phyloP scores from a whole-genome alignment of 2,888 invertebrate genomes.

The Drosophila meridionalis region DNA sequence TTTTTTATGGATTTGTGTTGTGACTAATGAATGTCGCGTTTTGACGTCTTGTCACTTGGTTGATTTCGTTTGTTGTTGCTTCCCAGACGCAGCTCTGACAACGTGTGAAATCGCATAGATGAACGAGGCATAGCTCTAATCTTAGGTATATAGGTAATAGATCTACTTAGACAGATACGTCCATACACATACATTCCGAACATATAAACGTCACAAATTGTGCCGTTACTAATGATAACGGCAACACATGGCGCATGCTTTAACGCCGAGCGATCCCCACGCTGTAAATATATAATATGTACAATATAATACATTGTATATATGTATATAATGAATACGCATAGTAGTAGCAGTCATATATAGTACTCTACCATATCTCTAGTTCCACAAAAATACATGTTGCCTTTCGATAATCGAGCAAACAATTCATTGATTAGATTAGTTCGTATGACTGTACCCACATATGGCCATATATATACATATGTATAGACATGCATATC shows the following conservation, averaged over 20 bases:
- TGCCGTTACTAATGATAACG: constrained; percentile 77
- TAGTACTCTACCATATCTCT: background rate
- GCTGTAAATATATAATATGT: background rate
- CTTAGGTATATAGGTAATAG: constrained; percentile 5
- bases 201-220: constrained; percentile 36
- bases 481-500: background rate
- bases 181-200: background rate
- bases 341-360: too few relatives aligned
- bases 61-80: constrained; percentile 9
- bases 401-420: constrained; percentile 1
- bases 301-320: background rate
- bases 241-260: constrained; percentile 52
- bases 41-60: constrained; percentile 70
- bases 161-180: background rate
- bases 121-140: background rate
- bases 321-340: background rate
- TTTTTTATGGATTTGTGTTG: constrained; percentile 39
- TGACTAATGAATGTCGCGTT: constrained; percentile 71
- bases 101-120: constrained; percentile 69
- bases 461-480: background rate
- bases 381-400: constrained; percentile 8
- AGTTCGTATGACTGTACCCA: constrained; percentile 15
- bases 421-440: constrained; percentile 32
- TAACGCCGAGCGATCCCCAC: constrained; percentile 10
- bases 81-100: constrained; percentile 32